Evolutionary conservation across 2,888 invertebrate genomes (phyloP).

Genomic region (Drosophila quasianomalipes): DNA sequence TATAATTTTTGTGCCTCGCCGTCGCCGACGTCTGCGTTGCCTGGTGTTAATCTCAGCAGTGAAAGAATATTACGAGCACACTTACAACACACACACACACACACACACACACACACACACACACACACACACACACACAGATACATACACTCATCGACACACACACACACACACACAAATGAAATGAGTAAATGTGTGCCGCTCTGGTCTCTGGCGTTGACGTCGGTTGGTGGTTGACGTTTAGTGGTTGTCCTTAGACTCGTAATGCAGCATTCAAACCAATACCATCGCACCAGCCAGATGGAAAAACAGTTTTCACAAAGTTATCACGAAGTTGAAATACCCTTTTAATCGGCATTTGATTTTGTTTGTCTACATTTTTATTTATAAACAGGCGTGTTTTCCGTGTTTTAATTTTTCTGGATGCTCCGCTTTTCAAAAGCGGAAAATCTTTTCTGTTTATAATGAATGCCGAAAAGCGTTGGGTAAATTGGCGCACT

Average conservation of each 20-base stretch:
- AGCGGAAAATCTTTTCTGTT: neutral
- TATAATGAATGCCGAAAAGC: neutral
- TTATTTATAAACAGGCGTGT: no score
- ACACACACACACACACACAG: constrained; percentile 9
- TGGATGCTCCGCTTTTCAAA: neutral
- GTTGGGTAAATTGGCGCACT: neutral
- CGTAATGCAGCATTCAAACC: constrained; percentile 66
- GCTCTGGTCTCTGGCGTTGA: constrained; percentile 52
- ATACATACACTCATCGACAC: constrained; percentile 19
- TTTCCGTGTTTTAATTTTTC: neutral
- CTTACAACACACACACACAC: constrained; percentile 32
- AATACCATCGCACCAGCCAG: constrained; percentile 36
- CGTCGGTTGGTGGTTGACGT: constrained; percentile 76
- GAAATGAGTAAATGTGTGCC: constrained; percentile 63
- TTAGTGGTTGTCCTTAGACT: constrained; percentile 75
- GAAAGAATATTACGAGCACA: constrained; percentile 61
- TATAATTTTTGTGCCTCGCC: constrained; percentile 63
- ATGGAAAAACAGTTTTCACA: neutral
- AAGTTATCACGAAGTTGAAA: neutral
- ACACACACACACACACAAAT: neutral
- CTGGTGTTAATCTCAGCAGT: constrained; percentile 63
- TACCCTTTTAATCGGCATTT: neutral
- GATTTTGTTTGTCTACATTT: neutral
- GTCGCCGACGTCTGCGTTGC: constrained; percentile 37
- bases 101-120: constrained; percentile 5